These are phyloP conservation scores for Ectemnius lituratus DNA, from an alignment of 2,888 invertebrate genomes.

Conservation along the genomic window DNA sequence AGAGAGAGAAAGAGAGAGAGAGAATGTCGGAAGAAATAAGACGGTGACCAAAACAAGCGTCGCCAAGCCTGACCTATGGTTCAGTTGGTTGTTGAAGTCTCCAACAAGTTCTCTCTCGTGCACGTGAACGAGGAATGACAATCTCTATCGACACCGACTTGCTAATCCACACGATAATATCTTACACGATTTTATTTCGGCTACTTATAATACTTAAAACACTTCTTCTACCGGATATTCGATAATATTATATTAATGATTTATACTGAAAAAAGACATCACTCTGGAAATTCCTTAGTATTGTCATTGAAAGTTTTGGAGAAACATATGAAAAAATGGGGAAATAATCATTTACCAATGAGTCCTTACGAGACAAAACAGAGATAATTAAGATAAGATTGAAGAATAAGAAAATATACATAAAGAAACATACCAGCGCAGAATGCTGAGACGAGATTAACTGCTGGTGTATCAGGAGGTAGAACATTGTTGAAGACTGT, in stretches of 20 bases:
- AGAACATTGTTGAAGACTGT: slow-evolving; percentile 85
- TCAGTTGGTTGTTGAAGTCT: not conserved
- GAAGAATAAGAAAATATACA: too few relatives aligned
- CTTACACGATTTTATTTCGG: slow-evolving; percentile 9
- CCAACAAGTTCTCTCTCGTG: not conserved
- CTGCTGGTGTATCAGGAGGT: slow-evolving; percentile 91
- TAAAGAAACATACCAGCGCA: slow-evolving; percentile 87
- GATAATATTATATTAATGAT: too few relatives aligned
- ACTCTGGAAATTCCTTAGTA: too few relatives aligned
- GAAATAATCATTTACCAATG: too few relatives aligned
- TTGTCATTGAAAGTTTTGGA: too few relatives aligned
- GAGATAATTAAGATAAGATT: not conserved
- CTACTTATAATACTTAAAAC: too few relatives aligned
- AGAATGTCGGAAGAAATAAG: not conserved
- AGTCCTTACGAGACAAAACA: too few relatives aligned
- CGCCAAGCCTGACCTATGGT: slow-evolving; percentile 9
- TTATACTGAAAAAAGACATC: too few relatives aligned
- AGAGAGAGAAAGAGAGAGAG: too few relatives aligned
- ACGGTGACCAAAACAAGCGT: slow-evolving; percentile 1
- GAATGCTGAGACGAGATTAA: slow-evolving; percentile 96
- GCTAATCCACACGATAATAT: slow-evolving; percentile 15
- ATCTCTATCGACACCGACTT: not conserved
- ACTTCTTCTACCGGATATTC: too few relatives aligned
- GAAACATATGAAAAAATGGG: too few relatives aligned
- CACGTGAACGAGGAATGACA: slow-evolving; percentile 20